Evolutionary conservation across 2,113 vertebrate genomes (phyloP).

Genomic region (Lota lota): DNA sequence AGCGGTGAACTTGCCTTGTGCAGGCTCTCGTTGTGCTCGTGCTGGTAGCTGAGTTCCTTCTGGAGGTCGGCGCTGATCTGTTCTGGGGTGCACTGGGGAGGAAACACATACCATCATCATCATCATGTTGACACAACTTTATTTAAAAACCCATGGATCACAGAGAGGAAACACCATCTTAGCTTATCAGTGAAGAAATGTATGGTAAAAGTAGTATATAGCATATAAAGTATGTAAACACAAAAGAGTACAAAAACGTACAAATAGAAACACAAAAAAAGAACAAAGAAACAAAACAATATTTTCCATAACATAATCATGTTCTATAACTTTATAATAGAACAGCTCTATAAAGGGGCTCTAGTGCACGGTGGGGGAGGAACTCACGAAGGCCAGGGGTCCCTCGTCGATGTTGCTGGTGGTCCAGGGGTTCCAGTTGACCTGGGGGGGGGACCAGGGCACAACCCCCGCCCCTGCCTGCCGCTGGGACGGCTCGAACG

Average conservation of each 20-base stretch:
- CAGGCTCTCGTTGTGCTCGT: slow-evolving; percentile 81
- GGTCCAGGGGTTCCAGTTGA: slow-evolving; percentile 99
- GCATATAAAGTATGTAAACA: too few species aligned
- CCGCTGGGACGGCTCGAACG: slow-evolving; percentile 87
- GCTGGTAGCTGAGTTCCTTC: slow-evolving; percentile 77
- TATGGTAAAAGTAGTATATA: too few species aligned
- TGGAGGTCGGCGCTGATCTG: slow-evolving; percentile 90
- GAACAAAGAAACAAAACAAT: too few species aligned
- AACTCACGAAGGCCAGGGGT: slow-evolving; percentile 87
- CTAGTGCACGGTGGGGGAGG: neutral
- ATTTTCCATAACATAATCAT: too few species aligned
- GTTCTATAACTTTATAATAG: too few species aligned
- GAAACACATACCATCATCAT: slow-evolving; percentile 8
- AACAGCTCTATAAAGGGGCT: too few species aligned
- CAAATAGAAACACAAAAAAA: too few species aligned
- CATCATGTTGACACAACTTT: neutral
- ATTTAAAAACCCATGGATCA: neutral
- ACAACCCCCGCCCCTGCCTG: slow-evolving; percentile 84
- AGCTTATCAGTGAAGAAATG: too few species aligned
- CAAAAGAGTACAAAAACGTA: too few species aligned
- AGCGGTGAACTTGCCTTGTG: slow-evolving; percentile 71
- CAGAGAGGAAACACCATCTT: neutral
- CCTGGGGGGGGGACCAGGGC: slow-evolving; percentile 95
- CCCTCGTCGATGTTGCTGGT: slow-evolving; percentile 97
- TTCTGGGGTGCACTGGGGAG: slow-evolving; percentile 83